Base-by-base conservation (phyloP, 2,888 invertebrate species). In the Elgonia sp. region DNA sequence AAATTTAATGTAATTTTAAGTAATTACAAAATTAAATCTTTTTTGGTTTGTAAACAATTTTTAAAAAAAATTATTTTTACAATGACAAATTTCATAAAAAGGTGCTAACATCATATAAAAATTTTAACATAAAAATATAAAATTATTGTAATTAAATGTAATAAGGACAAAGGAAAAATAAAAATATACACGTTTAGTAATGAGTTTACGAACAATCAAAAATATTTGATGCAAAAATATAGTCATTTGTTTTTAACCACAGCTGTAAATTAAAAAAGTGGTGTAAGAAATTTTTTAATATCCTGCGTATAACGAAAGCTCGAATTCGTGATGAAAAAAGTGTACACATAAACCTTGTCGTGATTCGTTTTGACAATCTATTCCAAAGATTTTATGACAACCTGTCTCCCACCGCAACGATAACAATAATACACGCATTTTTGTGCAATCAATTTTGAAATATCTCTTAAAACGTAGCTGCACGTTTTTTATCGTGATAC, bases 371-470 rank as follows among this genome's bases (percentile, higher is more conserved):
- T 60, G 75, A 62, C 75, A 63, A 50, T 37, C 46, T 21, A 46
- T 50, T 5, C 14, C 10, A 63, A 76, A 76, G 37, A 76, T 63
- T 76, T 62, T 76, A 62, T 63, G 63, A 76, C 75, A 50, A 63
- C 37, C 50, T 76, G 63, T 50, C 62, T 46, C 21, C 50, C 50
- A 18, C 37, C 62, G 46, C 60, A 42, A 50, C 63, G 63, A 76
- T 76, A 76, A 46, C 46, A 73, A 29, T 73, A 76, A 76, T 18
- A 50, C 62, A 76, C 37, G 55, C 77, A 65, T 63, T 63, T 65
- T 77, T 12, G 53, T 65, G 77, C 55, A 65, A 77, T 77, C 65
- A 65, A 77, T 77, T 77, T 77, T 53, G 39, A 65, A 77, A 77
- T 55, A 77, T 63, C 77, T 55, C 46, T 63, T 42, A 50, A 76